These are phyloP conservation scores for Drosophila serrata DNA, from an alignment of 1,140 invertebrate genomes.

Conservation along the genomic window DNA sequence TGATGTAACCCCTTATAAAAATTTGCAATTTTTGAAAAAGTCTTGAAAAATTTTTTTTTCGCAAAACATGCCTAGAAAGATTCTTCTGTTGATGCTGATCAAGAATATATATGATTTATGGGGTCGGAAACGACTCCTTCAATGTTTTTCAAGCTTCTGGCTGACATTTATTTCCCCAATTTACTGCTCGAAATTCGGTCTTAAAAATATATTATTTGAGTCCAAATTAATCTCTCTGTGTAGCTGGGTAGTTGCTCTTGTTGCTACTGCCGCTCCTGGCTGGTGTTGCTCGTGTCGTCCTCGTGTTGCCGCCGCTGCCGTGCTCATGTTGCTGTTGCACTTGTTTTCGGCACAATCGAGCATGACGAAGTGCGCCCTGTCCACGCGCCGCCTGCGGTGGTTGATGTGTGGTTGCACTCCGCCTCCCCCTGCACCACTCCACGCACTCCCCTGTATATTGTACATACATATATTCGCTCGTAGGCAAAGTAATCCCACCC, in stretches of 20 bases:
- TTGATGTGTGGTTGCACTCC: conserved; percentile 52
- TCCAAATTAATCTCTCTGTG: background rate
- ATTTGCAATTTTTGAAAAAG: too few relatives aligned
- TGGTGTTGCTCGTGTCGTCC: conserved; percentile 25
- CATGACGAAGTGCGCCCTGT: conserved; percentile 75
- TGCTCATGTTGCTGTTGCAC: conserved; percentile 46
- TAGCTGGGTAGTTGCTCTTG: background rate
- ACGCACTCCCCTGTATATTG: conserved; percentile 1
- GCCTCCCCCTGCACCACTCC: conserved; percentile 2
- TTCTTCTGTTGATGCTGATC: too few relatives aligned
- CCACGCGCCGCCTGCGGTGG: conserved; percentile 72
- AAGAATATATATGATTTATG: too few relatives aligned
- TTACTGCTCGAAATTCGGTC: background rate
- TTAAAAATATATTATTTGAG: background rate
- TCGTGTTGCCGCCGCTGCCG: conserved; percentile 7
- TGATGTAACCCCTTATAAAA: too few relatives aligned
- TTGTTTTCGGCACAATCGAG: conserved; percentile 82
- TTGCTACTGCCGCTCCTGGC: conserved; percentile 19
- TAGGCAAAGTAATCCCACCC: conserved; percentile 23
- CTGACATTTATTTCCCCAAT: background rate
- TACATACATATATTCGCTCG: background rate
- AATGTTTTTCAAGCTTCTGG: too few relatives aligned
- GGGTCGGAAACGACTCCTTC: too few relatives aligned
- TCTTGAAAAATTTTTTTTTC: too few relatives aligned
- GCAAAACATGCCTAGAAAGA: too few relatives aligned